phyloP scores from a whole-genome alignment of 2,113 vertebrate species.

The Anarhynchus alexandrinus region DNA sequence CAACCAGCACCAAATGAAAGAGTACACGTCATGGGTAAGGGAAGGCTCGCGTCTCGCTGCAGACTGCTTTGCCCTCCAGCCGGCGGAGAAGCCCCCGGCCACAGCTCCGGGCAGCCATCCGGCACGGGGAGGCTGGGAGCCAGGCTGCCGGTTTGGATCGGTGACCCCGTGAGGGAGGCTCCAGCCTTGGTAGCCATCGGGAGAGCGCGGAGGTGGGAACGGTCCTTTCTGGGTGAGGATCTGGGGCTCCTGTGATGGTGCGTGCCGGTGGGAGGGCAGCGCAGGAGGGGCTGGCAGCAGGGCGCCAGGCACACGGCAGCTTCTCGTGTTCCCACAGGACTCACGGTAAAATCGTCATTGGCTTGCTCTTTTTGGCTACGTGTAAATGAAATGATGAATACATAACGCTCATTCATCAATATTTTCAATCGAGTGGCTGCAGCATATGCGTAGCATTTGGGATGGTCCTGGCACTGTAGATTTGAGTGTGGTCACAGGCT shows the following conservation, averaged over 20 bases:
- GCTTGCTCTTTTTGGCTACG: background rate
- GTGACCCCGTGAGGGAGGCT: background rate
- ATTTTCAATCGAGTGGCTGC: constrained; percentile 32
- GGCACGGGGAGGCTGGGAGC: background rate
- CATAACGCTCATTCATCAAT: background rate
- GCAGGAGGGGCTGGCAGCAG: constrained; percentile 23
- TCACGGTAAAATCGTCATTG: background rate
- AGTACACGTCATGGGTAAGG: constrained; percentile 99
- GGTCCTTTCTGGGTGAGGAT: constrained; percentile 6
- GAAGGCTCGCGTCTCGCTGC: background rate
- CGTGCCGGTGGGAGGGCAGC: background rate
- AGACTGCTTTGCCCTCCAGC: constrained; percentile 27
- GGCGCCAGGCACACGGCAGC: constrained; percentile 29
- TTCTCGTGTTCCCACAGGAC: background rate
- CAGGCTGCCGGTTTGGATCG: background rate
- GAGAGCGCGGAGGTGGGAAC: constrained; percentile 32
- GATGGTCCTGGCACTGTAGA: background rate
- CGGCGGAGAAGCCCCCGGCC: background rate
- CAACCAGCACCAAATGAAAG: constrained; percentile 99
- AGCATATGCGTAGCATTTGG: background rate
- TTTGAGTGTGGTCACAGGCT: background rate
- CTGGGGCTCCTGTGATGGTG: background rate
- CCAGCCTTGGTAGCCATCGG: background rate
- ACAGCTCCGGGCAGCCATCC: background rate
- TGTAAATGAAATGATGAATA: background rate